A percentile compares a stretch with the other conserved stretches of the same genome.
phyloP scores from a whole-genome alignment of 2,113 vertebrate genomes.

The Oriolus oriolus region DNA sequence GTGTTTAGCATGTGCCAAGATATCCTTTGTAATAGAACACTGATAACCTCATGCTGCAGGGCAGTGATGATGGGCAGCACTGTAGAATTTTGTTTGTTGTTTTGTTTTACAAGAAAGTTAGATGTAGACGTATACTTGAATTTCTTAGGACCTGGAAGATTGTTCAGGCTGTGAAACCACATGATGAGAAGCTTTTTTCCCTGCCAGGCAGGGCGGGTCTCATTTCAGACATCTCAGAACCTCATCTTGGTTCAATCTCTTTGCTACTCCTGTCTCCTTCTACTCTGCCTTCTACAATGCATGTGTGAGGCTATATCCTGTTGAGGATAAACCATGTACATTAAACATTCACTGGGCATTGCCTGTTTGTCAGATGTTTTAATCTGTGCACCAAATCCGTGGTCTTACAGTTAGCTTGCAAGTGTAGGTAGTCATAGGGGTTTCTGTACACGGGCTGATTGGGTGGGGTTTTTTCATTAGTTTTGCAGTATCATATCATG shows the following conservation, averaged over 20 bases:
- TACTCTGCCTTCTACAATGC: neutral
- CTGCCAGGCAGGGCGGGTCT: neutral
- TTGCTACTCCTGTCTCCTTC: neutral
- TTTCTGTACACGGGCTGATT: neutral
- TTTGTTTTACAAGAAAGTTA: neutral
- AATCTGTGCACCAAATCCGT: neutral
- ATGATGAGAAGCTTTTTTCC: neutral
- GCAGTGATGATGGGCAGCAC: neutral
- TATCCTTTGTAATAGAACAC: neutral
- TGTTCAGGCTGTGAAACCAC: neutral
- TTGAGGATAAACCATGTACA: neutral
- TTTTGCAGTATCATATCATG: neutral
- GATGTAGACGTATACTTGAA: neutral
- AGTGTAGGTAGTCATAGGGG: too few species aligned
- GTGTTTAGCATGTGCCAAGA: neutral
- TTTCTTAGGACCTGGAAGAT: neutral
- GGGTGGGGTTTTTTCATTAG: neutral
- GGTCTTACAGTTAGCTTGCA: neutral
- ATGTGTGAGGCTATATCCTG: fast-evolving
- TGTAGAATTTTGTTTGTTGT: neutral
- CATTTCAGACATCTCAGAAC: neutral
- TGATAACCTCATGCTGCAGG: neutral
- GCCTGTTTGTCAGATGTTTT: neutral
- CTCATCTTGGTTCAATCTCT: neutral
- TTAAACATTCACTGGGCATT: neutral